phyloP scores from a whole-genome alignment of 2,888 invertebrate species.

The Meiosimyza platycephala region DNA sequence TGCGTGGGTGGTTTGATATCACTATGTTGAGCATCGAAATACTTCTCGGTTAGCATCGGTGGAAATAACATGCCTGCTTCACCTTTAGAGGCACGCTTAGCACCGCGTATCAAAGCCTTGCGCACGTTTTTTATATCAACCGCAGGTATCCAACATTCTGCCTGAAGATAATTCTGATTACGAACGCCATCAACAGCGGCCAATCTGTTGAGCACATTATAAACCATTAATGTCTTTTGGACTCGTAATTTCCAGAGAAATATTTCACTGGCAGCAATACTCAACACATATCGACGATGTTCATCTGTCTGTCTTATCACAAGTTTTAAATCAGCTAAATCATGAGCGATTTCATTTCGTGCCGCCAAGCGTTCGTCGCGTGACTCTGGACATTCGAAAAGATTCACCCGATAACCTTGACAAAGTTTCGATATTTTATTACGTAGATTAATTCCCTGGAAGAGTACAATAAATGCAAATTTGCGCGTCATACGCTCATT shows the following conservation, averaged over 20 bases:
- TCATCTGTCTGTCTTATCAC: slow-evolving; percentile 81
- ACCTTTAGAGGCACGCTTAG: slow-evolving; percentile 82
- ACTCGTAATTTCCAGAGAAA: slow-evolving; percentile 82
- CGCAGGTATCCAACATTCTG: slow-evolving; percentile 87
- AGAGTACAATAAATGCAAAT: slow-evolving; percentile 83
- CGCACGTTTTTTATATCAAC: slow-evolving; percentile 78
- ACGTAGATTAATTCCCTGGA: slow-evolving; percentile 83
- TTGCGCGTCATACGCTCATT: slow-evolving; percentile 68
- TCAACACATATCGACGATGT: slow-evolving; percentile 78
- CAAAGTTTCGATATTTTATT: slow-evolving; percentile 84
- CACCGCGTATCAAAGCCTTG: slow-evolving; percentile 80
- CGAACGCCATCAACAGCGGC: slow-evolving; percentile 79
- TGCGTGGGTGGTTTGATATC: slow-evolving; percentile 85
- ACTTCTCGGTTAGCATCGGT: slow-evolving; percentile 83
- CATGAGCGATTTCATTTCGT: slow-evolving; percentile 78
- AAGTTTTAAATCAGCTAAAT: slow-evolving; percentile 79
- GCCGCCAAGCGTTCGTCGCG: slow-evolving; percentile 78
- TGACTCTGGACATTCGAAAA: slow-evolving; percentile 86
- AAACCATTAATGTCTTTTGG: slow-evolving; percentile 86
- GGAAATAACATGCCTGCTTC: slow-evolving; percentile 70
- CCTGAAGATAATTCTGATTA: slow-evolving; percentile 82
- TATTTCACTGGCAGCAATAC: slow-evolving; percentile 46
- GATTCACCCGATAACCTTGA: slow-evolving; percentile 83
- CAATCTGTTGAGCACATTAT: slow-evolving; percentile 90
- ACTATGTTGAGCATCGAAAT: background rate